Conservation (phyloP, 2,888 invertebrate species). For the Hyposoter didymator region DNA sequence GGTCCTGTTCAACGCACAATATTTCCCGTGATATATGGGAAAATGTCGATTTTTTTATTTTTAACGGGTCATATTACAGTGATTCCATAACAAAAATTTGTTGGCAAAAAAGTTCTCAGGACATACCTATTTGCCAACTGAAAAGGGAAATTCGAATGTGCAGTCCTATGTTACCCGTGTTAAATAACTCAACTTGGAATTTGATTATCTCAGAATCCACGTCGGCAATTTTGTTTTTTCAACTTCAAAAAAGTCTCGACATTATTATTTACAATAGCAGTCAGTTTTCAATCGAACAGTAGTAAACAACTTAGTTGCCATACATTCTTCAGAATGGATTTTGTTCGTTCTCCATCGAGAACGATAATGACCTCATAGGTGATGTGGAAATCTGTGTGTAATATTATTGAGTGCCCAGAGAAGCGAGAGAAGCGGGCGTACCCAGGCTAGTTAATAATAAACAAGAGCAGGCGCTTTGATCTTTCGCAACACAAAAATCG, state of each 20-base stretch:
- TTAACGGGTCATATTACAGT: conserved; percentile 38
- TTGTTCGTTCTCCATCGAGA: too few species aligned
- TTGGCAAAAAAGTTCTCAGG: conserved; percentile 35
- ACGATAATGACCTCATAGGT: too few species aligned
- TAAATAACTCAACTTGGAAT: conserved; percentile 42
- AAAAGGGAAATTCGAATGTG: conserved; percentile 27
- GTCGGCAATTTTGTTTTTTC: conserved; percentile 34
- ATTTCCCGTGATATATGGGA: conserved; percentile 43
- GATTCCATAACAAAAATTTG: conserved; percentile 10
- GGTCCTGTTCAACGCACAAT: conserved; percentile 11
- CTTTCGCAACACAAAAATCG: too few species aligned
- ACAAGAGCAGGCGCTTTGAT: too few species aligned
- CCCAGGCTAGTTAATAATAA: too few species aligned
- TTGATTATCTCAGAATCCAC: conserved; percentile 33
- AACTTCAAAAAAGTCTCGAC: conserved; percentile 21
- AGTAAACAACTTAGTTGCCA: too few species aligned
- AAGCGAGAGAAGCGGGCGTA: too few species aligned
- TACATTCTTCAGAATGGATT: neutral
- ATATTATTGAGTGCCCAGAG: too few species aligned
- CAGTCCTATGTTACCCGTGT: conserved; percentile 48
- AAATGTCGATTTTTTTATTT: conserved; percentile 27
- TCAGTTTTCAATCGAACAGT: too few species aligned
- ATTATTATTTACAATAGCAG: too few species aligned
- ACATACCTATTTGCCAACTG: conserved; percentile 32
- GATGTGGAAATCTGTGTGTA: too few species aligned